These are phyloP conservation scores for Omphaloscelis lunosa DNA, from an alignment of 2,888 invertebrate species.

Conservation along the genomic window DNA sequence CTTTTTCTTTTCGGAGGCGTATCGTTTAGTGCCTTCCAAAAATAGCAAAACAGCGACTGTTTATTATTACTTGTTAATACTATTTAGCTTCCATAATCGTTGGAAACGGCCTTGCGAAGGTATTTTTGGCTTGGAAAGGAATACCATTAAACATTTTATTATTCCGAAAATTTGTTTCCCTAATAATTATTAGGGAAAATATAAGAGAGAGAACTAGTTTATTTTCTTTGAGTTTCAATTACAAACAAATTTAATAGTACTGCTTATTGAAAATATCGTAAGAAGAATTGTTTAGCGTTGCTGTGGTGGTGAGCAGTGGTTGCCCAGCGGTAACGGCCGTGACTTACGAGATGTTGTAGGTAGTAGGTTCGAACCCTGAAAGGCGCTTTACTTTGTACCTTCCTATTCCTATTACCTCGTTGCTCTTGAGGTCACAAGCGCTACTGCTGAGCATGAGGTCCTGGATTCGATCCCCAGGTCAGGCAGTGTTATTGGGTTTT, in stretches of 20 bases:
- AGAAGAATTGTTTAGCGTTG: neutral
- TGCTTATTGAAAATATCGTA: neutral
- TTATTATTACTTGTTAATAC: constrained; percentile 20
- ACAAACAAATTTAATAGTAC: neutral
- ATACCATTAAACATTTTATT: neutral
- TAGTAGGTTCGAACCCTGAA: too few relatives aligned
- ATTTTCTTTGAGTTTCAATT: neutral
- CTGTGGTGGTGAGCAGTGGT: too few relatives aligned
- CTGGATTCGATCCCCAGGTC: too few relatives aligned
- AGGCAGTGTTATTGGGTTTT: too few relatives aligned
- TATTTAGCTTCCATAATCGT: neutral
- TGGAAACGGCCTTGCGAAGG: neutral
- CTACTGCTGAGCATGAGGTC: too few relatives aligned
- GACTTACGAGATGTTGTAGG: too few relatives aligned
- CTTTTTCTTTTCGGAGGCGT: neutral
- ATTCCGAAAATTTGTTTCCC: neutral
- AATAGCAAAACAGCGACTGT: constrained; percentile 15
- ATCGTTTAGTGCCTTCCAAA: neutral
- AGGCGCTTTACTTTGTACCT: too few relatives aligned
- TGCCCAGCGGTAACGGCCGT: too few relatives aligned
- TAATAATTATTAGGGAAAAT: neutral
- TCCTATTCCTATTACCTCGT: too few relatives aligned
- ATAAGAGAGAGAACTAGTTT: neutral
- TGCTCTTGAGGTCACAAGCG: too few relatives aligned
- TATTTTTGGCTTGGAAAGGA: constrained; percentile 7